Base-by-base conservation (phyloP, 2,888 invertebrate species). In the Leucania comma region DNA sequence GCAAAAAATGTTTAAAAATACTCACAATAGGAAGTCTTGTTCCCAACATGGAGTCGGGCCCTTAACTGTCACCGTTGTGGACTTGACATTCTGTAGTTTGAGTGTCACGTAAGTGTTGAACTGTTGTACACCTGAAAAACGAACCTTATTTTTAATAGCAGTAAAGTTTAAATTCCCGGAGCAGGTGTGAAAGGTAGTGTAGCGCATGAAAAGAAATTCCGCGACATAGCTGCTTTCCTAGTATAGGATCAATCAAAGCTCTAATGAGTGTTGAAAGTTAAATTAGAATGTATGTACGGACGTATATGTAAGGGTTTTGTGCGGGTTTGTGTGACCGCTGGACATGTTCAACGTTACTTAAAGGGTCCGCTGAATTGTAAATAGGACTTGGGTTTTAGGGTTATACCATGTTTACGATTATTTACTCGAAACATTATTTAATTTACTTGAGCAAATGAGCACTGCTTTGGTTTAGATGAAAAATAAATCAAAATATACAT, bases 11-110 rank as follows among this genome's bases (percentile, higher is more conserved):
- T 82, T 89, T 87, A 89, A 88, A 90, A 90, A 88, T 94, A 98
- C 99, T 98, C 96, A 99, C 99, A 99, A 99, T 93, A 99, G 97
- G 97, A 99, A 99, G 96, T 99, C 99, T 96, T 99, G 99, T 96
- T 99, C 99, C 99, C 99, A 99, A 95, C 98, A 98, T 92, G 99
- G 99, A 96, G 98, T 98, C 93, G 98, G 97, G 92, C 99, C 99
- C 97, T 99, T 99, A 87, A 99, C 99, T 90, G 99, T 98, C 90
- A 99, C 98, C 90, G 99, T 99, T 85, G 99, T 99, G 81, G 99
- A 99, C 96, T 99, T 99, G 92, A 99, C 99, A 97, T 99, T 99
- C 96, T 99, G 99, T 86, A 99, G 97, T 95, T 99, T 99, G 90
- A 99, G 97, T 86, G 99, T 99, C 93, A 99, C 99, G 97, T 99